Conservation (phyloP, 2,113 vertebrate species). For the Datnioides undecimradiatus region DNA sequence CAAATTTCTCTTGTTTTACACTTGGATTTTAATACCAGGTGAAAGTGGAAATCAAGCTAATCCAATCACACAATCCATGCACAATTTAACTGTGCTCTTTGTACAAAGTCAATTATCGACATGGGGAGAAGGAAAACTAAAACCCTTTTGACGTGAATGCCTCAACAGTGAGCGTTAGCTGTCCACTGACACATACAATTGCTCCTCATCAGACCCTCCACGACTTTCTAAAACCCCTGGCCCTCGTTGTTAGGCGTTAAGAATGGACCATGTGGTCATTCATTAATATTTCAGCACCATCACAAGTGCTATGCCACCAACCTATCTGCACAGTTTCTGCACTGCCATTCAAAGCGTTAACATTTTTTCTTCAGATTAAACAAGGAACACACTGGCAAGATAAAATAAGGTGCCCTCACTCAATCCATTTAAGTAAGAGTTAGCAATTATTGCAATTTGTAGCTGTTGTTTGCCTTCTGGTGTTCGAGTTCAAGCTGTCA, state of each 20-base stretch:
- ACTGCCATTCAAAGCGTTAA: conserved; percentile 10
- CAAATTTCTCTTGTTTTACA: not conserved
- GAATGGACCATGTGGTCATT: conserved; percentile 17
- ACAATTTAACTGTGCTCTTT: conserved; percentile 9
- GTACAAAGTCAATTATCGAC: conserved; percentile 2
- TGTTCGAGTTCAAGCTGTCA: not conserved
- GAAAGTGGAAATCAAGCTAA: not conserved
- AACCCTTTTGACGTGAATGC: conserved; percentile 24
- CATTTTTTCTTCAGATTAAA: conserved; percentile 12
- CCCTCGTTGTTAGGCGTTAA: conserved; percentile 14
- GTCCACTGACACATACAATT: not conserved
- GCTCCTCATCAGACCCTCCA: conserved; percentile 19
- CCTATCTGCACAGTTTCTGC: conserved; percentile 4
- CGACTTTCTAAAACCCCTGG: conserved; percentile 10
- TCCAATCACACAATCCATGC: not conserved
- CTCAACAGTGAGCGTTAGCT: conserved; percentile 1
- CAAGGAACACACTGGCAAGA: not conserved
- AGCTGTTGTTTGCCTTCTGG: not conserved
- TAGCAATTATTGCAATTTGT: not conserved
- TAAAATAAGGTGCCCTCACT: not conserved
- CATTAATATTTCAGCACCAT: conserved; percentile 34
- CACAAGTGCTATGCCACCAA: conserved; percentile 1
- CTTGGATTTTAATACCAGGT: not conserved
- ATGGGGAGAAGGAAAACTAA: not conserved
- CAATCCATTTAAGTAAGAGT: not conserved